Evolutionary conservation across 2,797 vertebrate species (phyloP).

Genomic region (Poecilia velifera): DNA sequence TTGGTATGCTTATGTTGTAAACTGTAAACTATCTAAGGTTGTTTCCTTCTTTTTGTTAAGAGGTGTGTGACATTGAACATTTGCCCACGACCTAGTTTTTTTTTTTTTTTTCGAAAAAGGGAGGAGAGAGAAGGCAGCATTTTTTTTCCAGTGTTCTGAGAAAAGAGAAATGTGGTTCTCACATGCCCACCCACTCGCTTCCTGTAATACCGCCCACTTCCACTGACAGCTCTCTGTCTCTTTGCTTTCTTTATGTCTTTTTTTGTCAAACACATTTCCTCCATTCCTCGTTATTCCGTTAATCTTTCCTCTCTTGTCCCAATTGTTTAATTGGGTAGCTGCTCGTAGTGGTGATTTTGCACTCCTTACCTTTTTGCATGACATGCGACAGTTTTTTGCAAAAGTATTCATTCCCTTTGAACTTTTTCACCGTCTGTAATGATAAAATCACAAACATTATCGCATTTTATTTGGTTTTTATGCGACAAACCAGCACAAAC

Average conservation of each 20-base stretch:
- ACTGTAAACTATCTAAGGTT: not conserved
- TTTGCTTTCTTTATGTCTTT: constrained; percentile 57
- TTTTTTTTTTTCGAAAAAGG: constrained; percentile 56
- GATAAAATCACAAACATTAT: not conserved
- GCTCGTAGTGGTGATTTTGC: constrained; percentile 20
- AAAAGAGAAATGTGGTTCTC: constrained; percentile 84
- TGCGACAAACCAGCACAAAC: not conserved
- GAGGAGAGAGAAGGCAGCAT: constrained; percentile 70
- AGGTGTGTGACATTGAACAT: constrained; percentile 66
- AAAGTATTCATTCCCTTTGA: not conserved
- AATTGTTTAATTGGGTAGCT: constrained; percentile 20
- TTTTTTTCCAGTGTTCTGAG: constrained; percentile 75
- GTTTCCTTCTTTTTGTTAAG: constrained; percentile 6
- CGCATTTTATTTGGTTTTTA: not conserved
- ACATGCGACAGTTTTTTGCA: constrained; percentile 16
- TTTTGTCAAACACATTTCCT: constrained; percentile 46
- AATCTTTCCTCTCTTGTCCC: constrained; percentile 25
- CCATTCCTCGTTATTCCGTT: constrained; percentile 26
- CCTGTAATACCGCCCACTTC: constrained; percentile 88
- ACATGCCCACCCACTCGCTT: constrained; percentile 79
- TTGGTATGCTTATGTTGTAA: constrained; percentile 18
- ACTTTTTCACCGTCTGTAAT: not conserved
- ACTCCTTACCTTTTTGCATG: constrained; percentile 10
- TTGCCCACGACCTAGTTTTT: constrained; percentile 75
- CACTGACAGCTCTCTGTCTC: constrained; percentile 77